Evolutionary conservation across 1,140 invertebrate genomes (phyloP).

Genomic region (Luehdorfia chinensis): DNA sequence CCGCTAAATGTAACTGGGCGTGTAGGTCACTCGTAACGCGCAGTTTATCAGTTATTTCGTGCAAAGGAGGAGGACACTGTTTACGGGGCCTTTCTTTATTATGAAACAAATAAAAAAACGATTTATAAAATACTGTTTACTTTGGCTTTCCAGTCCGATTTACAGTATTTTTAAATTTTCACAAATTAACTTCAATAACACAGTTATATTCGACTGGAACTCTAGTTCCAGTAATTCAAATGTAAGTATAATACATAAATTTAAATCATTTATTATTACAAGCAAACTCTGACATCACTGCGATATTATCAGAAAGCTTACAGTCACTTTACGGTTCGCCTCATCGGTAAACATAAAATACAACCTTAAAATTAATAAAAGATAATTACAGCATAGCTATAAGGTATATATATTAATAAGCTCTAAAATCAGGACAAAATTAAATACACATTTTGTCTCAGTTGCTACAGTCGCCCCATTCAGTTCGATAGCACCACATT

Average conservation of each 20-base stretch:
- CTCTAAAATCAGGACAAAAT: constrained; percentile 72
- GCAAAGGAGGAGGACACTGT: no score
- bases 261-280: constrained; percentile 39
- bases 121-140: constrained; percentile 74
- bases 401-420: constrained; percentile 73
- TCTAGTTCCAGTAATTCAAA: constrained; percentile 48
- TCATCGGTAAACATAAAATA: constrained; percentile 44
- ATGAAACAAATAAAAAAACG: constrained; percentile 45
- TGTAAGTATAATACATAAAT: constrained; percentile 55
- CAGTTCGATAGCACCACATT: constrained; percentile 69
- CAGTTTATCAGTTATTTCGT: no score
- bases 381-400: constrained; percentile 71
- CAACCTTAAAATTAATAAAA: constrained; percentile 65
- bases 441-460: constrained; percentile 61
- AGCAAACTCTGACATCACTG: constrained; percentile 43
- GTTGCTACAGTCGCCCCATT: constrained; percentile 55
- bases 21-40: no score
- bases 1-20: no score
- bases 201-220: constrained; percentile 62
- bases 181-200: constrained; percentile 68
- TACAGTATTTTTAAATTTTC: constrained; percentile 71
- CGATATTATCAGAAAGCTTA: constrained; percentile 35
- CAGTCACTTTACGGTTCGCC: constrained; percentile 39
- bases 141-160: constrained; percentile 74
- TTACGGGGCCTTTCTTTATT: no score